Conservation (phyloP, 2,113 vertebrate species). For the Tricholaema leucomelas region DNA sequence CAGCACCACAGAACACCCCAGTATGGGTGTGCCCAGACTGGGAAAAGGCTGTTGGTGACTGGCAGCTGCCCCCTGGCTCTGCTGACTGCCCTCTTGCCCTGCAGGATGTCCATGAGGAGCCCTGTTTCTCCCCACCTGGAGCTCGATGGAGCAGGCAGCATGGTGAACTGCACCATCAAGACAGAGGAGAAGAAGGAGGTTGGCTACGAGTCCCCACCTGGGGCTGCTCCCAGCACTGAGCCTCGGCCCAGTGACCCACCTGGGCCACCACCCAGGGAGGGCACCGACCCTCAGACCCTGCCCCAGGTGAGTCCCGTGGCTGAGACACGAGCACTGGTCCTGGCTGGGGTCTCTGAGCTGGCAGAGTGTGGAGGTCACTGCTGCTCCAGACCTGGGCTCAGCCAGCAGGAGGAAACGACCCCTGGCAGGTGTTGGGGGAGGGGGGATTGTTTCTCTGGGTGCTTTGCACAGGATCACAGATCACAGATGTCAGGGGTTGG, state of each 20-base stretch:
- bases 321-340: background rate
- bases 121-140: constrained; percentile 80
- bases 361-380: no score
- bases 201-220: background rate
- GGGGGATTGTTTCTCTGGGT: fast-evolving
- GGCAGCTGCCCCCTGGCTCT: background rate
- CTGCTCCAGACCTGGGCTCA: fast-evolving
- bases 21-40: background rate
- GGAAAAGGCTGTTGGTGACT: fast-evolving
- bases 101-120: constrained; percentile 92
- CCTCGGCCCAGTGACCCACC: constrained; percentile 48
- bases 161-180: constrained; percentile 87
- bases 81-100: fast-evolving
- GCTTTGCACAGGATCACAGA: background rate
- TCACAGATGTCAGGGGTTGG: no score
- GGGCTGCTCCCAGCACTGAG: constrained; percentile 31
- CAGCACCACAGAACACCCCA: background rate
- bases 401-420: no score
- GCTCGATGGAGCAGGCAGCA: constrained; percentile 81
- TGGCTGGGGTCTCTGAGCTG: background rate
- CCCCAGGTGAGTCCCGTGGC: constrained; percentile 43
- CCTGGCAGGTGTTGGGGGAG: fast-evolving
- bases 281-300: constrained; percentile 19
- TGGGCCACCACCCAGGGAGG: constrained; percentile 34
- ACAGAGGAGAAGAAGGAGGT: constrained; percentile 82